Base-by-base conservation (phyloP, 2,888 invertebrate genomes). In the Ichneumoninae sp. region DNA sequence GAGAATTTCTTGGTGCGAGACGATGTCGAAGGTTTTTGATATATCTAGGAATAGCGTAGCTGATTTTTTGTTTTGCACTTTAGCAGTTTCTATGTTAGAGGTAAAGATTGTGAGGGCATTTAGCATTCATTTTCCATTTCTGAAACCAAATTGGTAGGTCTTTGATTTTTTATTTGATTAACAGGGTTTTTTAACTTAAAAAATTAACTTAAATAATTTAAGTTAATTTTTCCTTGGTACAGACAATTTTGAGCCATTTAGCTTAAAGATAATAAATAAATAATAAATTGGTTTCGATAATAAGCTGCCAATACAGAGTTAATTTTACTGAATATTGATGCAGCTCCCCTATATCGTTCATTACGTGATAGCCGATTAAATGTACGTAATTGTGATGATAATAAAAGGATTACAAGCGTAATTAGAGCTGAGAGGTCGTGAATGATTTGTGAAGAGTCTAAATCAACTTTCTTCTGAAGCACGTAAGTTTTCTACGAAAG, bases 391-490 rank as follows among this genome's bases (percentile, higher is more conserved):
- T 1, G 50, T 13, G 10, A 75, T 75, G 19, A 36, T 16, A 16
- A 16, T n/a, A 10, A 65, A 47, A 52, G 19, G 3, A 65, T 65
- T 36, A 16, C 36, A 13, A 22, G 36, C 22, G 50, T 36, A 52
- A 75, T 36, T 36, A 1, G 36, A 26, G 65, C 3, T 2, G 8
- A 19, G 8, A 3, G 13, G 10, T 22, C 33, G 19, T 50, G 16
- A 65, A 75, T 74, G 13, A 47, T 72, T 57, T 8, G 22, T 33
- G 33, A 30, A 33, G 65, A 62, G 50, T 33, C 30, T 40, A 50
- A 75, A 65, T 65, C 65, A 50, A 52, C 52, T 52, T 33, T 50
- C 79, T 71, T 75, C 57, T 75, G 79, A 71, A 75, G 47, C 79
- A 71, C 44, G 60, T 62, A 52, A 78, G 75, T 50, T 33, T 50